Evolutionary conservation across 2,797 vertebrate genomes (phyloP), one percentile per base, ranked within the genome.

Genomic region (Benthosema pterotum): DNA sequence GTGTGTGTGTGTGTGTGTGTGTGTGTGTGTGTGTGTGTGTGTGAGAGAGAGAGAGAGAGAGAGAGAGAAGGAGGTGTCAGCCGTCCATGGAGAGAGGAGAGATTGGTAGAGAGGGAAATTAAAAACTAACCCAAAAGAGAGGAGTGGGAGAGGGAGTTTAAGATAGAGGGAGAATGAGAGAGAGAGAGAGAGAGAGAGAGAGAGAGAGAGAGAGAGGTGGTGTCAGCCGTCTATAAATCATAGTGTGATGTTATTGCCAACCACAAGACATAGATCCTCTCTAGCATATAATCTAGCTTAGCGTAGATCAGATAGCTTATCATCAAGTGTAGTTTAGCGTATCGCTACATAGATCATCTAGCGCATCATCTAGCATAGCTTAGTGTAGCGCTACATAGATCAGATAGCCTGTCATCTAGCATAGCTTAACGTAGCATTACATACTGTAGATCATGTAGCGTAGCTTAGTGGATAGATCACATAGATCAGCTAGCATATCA

Each of bases 221-320:
- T 55, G 32, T 16, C 12, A 17, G 16, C n/a, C 19, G 43, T 12
- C 38, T 46, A 47, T 51, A 65, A 55, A 65, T 61, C 61, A 65
- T 0, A 13, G 45, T 48, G 52, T 51, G 45, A 71, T 46, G 62
- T 48, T 18, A 61, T 32, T 38, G 47, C 57, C 52, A 38, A 16
- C 65, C 42, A 52, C 42, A 14, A 16, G 16, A 42, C 48, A 25
- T 25, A 16, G 50, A 18, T 47, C 19, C n/a, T n/a, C n/a, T n/a
- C n/a, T n/a, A n/a, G n/a, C n/a, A n/a, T n/a, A n/a, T n/a, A n/a
- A 28, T 42, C 55, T 17, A 22, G 42, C 42, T 0, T 17, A 45
- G 32, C 15, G 28, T 25, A 25, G 22, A 25, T 25, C 42, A 9
- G 53, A 4, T 14, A 14, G 53, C 15, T 9, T 16, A 16, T 12